phyloP scores from a whole-genome alignment of 30 jellyfish, hydroid and myxozoan genomes.

The Calvadosia cruxmelitensis region DNA sequence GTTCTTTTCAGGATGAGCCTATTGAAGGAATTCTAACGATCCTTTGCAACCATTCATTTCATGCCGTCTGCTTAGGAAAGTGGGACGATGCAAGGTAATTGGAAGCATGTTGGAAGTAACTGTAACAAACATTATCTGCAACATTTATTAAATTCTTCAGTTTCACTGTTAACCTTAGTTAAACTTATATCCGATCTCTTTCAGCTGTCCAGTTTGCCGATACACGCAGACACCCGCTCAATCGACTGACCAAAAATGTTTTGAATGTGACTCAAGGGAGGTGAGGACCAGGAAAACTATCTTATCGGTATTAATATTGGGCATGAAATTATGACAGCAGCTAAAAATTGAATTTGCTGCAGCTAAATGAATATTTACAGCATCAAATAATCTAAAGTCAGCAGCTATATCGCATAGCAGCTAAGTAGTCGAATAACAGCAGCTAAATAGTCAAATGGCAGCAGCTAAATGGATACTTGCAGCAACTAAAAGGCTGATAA shows the following conservation, averaged over 20 bases:
- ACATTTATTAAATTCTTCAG: background rate
- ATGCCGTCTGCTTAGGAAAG: conserved; percentile 58
- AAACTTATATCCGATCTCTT: background rate
- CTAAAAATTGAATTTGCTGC: too few relatives aligned
- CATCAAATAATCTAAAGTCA: too few relatives aligned
- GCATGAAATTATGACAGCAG: too few relatives aligned
- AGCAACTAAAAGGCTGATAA: too few relatives aligned
- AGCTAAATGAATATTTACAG: too few relatives aligned
- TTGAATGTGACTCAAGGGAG: conserved; percentile 82
- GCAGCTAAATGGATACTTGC: too few relatives aligned
- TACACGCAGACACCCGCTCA: conserved; percentile 67
- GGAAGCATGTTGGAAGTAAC: background rate
- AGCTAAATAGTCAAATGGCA: too few relatives aligned
- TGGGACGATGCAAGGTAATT: conserved; percentile 84
- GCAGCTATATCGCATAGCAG: too few relatives aligned
- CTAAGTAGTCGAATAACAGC: too few relatives aligned
- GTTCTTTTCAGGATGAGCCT: conserved; percentile 61
- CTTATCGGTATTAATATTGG: too few relatives aligned
- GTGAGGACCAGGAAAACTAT: too few relatives aligned
- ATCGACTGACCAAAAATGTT: conserved; percentile 70
- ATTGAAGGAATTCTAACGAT: conserved; percentile 78
- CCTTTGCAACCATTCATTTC: conserved; percentile 83
- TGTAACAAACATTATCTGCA: too few relatives aligned
- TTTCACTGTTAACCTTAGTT: background rate
- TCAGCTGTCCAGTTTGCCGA: conserved; percentile 91